Conservation (phyloP, 2,113 vertebrate genomes). For the Calypte anna region DNA sequence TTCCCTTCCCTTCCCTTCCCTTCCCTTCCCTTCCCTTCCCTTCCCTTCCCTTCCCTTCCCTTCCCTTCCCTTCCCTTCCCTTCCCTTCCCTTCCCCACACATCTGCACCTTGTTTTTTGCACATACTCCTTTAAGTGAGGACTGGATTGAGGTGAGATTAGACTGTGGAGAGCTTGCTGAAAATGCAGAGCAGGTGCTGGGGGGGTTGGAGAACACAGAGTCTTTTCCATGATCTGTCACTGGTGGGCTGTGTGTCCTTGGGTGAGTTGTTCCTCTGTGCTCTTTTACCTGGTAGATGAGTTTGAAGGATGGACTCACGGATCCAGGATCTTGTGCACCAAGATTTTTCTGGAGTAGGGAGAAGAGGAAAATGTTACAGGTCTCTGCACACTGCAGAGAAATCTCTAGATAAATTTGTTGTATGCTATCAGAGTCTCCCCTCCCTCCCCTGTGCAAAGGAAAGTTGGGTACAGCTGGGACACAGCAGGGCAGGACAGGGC, state of each 20-base stretch:
- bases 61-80: no score
- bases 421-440: neutral
- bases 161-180: neutral
- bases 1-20: no score
- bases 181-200: neutral
- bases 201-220: neutral
- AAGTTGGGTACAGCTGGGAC: rapidly evolving
- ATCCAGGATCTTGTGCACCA: neutral
- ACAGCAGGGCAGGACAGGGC: no score
- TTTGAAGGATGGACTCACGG: neutral
- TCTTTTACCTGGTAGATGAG: neutral
- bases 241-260: neutral
- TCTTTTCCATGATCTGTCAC: neutral
- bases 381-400: neutral
- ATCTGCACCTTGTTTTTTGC: neutral
- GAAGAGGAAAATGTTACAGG: neutral
- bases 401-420: no score
- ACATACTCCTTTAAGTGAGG: neutral
- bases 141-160: neutral
- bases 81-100: neutral
- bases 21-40: no score
- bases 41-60: no score
- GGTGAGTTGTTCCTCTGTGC: neutral
- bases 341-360: neutral
- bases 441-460: neutral